Evolutionary conservation across 2,113 vertebrate species (phyloP), one percentile per base, ranked within the genome.

Genomic region (Tetraodon nigroviridis): DNA sequence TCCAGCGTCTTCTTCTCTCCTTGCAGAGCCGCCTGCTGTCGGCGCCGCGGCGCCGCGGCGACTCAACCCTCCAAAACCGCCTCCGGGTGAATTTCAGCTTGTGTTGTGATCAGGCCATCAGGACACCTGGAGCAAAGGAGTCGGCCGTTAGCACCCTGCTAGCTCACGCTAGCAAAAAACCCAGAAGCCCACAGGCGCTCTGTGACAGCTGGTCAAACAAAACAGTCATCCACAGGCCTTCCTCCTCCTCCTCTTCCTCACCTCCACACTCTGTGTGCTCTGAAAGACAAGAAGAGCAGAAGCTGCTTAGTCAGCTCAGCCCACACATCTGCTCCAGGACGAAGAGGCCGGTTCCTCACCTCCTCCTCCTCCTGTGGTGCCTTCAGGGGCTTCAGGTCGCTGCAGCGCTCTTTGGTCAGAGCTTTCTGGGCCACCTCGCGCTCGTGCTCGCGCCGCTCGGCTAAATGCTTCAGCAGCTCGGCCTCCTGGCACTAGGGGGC

Each of bases 201-300:
- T 3, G 2, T 2, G 24, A 27, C 24, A n/a, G 14, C 15, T 46
- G 44, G 4, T n/a, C 44, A 46, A 10, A 46, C 8, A 46, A 37
- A 37, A 37, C 11, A 37, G 32, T 37, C 32, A 3, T 37, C 32
- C 32, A 7, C 32, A 12, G 24, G 24, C 5, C 24, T 6, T 27
- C 55, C 37, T 51, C 50, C 18, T 29, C 13, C 51, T 60, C 15
- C 46, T 51, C 37, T 20, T 63, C 86, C 94, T 93, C 86, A 97
- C 95, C 85, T 96, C 95, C 84, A 95, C 92, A 0, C 91, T 93
- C 51, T 93, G 94, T 86, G 95, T 94, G 86, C 96, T 94, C 95
- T 96, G 86, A 51, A 87, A 86, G 5, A 84, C 63, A 89, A 19
- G 80, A 61, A 80, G 56, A 76, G 61, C 54, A 66, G 51, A 59